Conservation (phyloP, 2,797 vertebrate genomes). For the Remorina albescens region DNA sequence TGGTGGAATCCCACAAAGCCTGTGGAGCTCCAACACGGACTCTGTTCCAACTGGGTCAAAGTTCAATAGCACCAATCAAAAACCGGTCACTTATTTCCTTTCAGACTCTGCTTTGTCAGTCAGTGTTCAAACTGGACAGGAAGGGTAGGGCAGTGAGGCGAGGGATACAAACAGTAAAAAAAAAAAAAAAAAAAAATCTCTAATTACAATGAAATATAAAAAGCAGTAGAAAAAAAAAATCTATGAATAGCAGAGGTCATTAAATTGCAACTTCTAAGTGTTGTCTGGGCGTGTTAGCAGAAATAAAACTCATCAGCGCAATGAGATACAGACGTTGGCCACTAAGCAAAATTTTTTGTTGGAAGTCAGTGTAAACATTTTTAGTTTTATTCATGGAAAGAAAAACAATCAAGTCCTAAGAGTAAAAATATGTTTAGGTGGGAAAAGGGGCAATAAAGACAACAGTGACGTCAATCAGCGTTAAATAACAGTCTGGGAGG, state of each 20-base stretch:
- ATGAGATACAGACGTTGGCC: constrained; percentile 41
- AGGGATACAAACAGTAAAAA: constrained; percentile 3
- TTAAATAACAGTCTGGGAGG: constrained; percentile 66
- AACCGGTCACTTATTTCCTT: constrained; percentile 25
- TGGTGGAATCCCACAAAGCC: constrained; percentile 30
- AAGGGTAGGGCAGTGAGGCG: constrained; percentile 3
- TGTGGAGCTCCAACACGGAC: constrained; percentile 16
- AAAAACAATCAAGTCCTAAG: constrained; percentile 47
- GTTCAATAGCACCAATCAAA: constrained; percentile 63
- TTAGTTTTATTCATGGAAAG: constrained; percentile 51
- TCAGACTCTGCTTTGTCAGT: constrained; percentile 48
- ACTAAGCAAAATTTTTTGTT: constrained; percentile 36
- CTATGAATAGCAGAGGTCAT: constrained; percentile 65
- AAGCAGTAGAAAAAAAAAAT: constrained; percentile 40
- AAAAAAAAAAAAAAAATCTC: constrained; percentile 19
- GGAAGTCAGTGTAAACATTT: constrained; percentile 52
- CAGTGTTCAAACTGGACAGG: constrained; percentile 41
- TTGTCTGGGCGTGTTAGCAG: constrained; percentile 19
- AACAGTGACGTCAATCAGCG: constrained; percentile 38
- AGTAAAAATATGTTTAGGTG: constrained; percentile 40
- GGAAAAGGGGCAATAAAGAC: constrained; percentile 30
- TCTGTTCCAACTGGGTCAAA: constrained; percentile 52
- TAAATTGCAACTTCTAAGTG: constrained; percentile 32
- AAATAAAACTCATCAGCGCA: constrained; percentile 35
- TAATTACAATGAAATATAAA: constrained; percentile 53